A percentile compares a stretch with the other conserved stretches of the same genome.
Evolutionary conservation across 1,140 invertebrate genomes (phyloP).

Genomic region (Yoshiicerus persimilis): DNA sequence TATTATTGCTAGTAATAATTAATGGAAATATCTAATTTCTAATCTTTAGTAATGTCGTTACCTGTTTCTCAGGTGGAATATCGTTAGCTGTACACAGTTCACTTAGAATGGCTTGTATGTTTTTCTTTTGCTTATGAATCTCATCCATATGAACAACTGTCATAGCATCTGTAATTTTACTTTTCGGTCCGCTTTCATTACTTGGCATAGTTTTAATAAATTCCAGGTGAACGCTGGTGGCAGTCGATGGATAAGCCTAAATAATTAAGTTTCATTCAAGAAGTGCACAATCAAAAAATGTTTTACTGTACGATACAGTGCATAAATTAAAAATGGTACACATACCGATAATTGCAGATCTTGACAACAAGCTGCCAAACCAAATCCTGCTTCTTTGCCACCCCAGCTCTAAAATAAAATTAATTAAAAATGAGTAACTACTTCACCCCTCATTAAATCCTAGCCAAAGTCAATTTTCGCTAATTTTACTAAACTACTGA

Average conservation of each 20-base stretch:
- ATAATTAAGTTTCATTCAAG: no score
- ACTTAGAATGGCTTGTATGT: slow-evolving; percentile 74
- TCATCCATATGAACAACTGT: slow-evolving; percentile 73
- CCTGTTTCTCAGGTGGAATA: slow-evolving; percentile 73
- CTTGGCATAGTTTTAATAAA: slow-evolving; percentile 63
- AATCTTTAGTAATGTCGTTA: slow-evolving; percentile 52
- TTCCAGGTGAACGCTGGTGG: slow-evolving; percentile 81
- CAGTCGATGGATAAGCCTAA: slow-evolving; percentile 69
- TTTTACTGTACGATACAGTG: background rate
- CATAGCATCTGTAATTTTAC: slow-evolving; percentile 50
- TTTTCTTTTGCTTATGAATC: slow-evolving; percentile 68
- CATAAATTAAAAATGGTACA: background rate
- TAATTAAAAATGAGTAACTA: no score
- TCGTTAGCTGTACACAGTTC: slow-evolving; percentile 67
- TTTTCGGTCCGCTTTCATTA: slow-evolving; percentile 50
- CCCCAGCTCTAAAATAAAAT: slow-evolving; percentile 79
- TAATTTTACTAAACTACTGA: no score
- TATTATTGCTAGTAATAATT: no score
- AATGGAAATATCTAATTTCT: no score
- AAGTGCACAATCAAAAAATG: slow-evolving; percentile 26
- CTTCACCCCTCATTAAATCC: no score
- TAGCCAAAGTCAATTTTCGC: no score
- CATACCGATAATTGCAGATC: slow-evolving; percentile 59
- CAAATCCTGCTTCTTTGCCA: slow-evolving; percentile 87
- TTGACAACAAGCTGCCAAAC: slow-evolving; percentile 77